Evolutionary conservation across 2,888 invertebrate species (phyloP).

Genomic region (Cephus nigrinus): DNA sequence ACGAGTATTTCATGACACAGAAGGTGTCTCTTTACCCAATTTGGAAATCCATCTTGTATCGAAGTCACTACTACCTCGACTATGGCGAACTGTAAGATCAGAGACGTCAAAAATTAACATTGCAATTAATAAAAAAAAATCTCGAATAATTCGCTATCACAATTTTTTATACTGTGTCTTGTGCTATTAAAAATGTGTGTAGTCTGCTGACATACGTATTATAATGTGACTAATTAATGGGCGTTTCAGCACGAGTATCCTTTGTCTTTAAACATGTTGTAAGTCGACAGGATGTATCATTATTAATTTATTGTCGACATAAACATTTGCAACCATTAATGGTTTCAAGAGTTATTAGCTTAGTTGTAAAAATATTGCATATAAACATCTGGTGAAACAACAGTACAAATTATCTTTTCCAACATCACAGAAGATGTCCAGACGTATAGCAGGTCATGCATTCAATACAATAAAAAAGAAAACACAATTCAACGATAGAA

Average conservation of each 20-base stretch:
- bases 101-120: not conserved
- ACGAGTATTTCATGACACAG: constrained; percentile 90
- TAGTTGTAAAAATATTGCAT: not conserved
- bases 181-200: not conserved
- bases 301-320: not conserved
- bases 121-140: constrained; percentile 5
- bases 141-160: not conserved
- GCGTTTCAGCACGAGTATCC: not conserved
- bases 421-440: not conserved
- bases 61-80: constrained; percentile 95
- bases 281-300: not conserved
- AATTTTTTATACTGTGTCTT: not conserved
- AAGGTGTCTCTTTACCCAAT: constrained; percentile 84
- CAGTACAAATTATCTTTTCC: not conserved
- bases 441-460: not conserved
- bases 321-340: not conserved
- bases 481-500: too few relatives aligned
- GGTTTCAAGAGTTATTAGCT: not conserved
- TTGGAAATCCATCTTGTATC: constrained; percentile 92
- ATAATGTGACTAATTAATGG: not conserved
- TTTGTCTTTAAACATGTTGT: not conserved
- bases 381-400: not conserved
- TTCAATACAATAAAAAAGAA: not conserved
- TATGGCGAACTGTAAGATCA: constrained; percentile 83
- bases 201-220: not conserved